Evolutionary conservation across 2,113 vertebrate genomes (phyloP).

Genomic region (Xenopus tropicalis): DNA sequence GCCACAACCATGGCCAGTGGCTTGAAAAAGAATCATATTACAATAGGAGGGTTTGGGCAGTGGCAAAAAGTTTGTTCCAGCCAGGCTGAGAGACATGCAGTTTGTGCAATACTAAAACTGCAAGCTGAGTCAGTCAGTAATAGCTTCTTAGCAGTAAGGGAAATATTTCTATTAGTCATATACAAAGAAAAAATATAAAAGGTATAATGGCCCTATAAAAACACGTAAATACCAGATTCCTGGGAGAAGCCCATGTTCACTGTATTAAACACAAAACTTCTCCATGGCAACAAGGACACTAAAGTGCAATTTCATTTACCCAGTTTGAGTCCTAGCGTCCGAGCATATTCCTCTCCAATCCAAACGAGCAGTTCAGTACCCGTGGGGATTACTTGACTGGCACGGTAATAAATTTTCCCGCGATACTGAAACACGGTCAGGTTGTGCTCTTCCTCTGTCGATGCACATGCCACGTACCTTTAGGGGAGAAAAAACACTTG

Average conservation of each 20-base stretch:
- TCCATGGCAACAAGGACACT: not conserved
- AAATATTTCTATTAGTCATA: no score
- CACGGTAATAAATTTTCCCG: constrained; percentile 66
- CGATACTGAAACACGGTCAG: constrained; percentile 66
- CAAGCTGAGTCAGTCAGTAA: no score
- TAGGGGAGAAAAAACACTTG: not conserved
- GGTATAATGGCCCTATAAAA: no score
- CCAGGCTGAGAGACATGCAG: no score
- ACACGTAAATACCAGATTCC: no score
- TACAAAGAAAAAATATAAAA: no score
- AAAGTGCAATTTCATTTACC: constrained; percentile 49
- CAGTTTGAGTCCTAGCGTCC: constrained; percentile 60
- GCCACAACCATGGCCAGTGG: no score
- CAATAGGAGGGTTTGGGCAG: no score
- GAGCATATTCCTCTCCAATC: constrained; percentile 67
- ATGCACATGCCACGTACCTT: constrained; percentile 64
- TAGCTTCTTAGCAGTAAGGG: no score
- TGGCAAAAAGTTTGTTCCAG: no score
- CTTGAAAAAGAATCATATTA: no score
- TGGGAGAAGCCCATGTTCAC: not conserved
- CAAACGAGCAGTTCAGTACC: constrained; percentile 66
- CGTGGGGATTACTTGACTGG: constrained; percentile 56
- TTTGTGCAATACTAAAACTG: no score
- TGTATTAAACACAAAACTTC: not conserved
- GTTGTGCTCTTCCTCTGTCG: constrained; percentile 63